Conservation (phyloP, 2,888 invertebrate species). For the Drosophila mimica region DNA sequence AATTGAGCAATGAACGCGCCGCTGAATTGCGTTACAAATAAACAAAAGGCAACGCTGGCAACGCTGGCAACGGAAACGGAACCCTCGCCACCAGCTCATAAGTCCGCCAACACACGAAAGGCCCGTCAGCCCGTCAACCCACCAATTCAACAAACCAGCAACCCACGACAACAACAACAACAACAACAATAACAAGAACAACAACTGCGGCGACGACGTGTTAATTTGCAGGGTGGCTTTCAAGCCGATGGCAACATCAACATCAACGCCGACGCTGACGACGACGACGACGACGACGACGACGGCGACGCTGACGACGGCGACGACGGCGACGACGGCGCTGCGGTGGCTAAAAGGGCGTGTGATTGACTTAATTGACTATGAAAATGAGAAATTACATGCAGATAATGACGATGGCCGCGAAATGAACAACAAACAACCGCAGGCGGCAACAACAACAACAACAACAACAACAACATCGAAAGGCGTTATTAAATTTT, state of each 20-base stretch:
- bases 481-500: conserved; percentile 58
- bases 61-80: conserved; percentile 72
- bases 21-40: conserved; percentile 75
- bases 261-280: conserved; percentile 32
- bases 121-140: conserved; percentile 31
- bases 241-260: conserved; percentile 17
- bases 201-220: conserved; percentile 57
- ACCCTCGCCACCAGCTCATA: conserved; percentile 46
- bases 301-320: conserved; percentile 29
- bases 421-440: conserved; percentile 79
- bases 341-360: conserved; percentile 84
- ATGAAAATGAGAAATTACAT: conserved; percentile 85
- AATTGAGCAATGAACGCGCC: conserved; percentile 76
- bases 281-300: conserved; percentile 24
- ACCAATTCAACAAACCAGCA: conserved; percentile 39
- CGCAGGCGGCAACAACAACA: conserved; percentile 40
- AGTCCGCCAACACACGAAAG: not conserved
- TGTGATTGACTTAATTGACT: conserved; percentile 85
- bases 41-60: conserved; percentile 53
- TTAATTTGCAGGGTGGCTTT: conserved; percentile 71
- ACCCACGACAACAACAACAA: conserved; percentile 30
- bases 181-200: conserved; percentile 22
- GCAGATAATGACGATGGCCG: conserved; percentile 74
- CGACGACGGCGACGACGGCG: conserved; percentile 19
- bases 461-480: conserved; percentile 22